A percentile compares a stretch with the other conserved stretches of the same genome.
phyloP scores from a whole-genome alignment of 2,113 vertebrate genomes.

The Sardina pilchardus region DNA sequence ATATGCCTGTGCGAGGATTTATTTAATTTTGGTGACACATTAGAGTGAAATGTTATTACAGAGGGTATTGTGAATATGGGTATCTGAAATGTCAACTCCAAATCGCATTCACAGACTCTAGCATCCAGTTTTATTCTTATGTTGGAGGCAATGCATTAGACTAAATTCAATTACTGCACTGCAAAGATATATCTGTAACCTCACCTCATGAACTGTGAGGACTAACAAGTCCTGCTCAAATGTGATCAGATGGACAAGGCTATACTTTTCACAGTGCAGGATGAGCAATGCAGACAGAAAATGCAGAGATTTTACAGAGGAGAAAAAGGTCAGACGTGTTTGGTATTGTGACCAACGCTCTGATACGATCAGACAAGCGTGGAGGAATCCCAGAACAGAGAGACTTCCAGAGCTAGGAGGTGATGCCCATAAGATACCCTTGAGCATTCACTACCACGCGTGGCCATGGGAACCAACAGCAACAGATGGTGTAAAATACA shows the following conservation, averaged over 20 bases:
- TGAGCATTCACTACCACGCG: not conserved
- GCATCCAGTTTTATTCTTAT: too few species aligned
- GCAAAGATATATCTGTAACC: too few species aligned
- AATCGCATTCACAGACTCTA: too few species aligned
- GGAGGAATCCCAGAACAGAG: constrained; percentile 46
- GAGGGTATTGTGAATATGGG: too few species aligned
- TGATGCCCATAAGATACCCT: constrained; percentile 11
- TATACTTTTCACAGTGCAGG: not conserved
- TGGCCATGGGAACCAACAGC: not conserved
- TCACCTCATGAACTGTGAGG: not conserved
- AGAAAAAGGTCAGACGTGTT: constrained; percentile 20
- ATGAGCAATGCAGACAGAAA: not conserved
- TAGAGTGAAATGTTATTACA: too few species aligned
- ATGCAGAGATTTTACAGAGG: constrained; percentile 48
- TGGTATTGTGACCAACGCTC: constrained; percentile 41
- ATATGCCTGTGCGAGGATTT: too few species aligned
- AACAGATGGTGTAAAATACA: not conserved
- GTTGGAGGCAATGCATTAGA: too few species aligned
- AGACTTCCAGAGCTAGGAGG: constrained; percentile 46
- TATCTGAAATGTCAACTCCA: too few species aligned
- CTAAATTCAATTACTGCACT: too few species aligned
- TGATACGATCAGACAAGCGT: constrained; percentile 62
- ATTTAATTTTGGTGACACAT: too few species aligned
- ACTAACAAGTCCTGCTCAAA: not conserved
- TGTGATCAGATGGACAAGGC: not conserved